These are phyloP conservation scores for Scophthalmus maximus DNA, from an alignment of 2,113 vertebrate genomes.

Conservation along the genomic window DNA sequence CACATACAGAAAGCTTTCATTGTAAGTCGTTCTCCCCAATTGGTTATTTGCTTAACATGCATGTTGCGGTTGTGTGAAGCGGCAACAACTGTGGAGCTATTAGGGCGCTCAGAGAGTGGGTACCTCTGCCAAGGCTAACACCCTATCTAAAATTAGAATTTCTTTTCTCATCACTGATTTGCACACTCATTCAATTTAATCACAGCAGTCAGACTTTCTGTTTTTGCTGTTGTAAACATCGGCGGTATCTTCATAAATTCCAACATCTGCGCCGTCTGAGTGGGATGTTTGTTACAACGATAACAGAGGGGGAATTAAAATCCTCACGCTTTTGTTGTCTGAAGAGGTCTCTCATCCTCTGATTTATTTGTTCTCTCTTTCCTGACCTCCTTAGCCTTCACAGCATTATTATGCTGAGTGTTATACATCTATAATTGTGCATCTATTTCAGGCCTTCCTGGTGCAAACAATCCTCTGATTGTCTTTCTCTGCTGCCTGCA, in stretches of 20 bases:
- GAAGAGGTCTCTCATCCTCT: slow-evolving; percentile 8
- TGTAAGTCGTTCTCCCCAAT: too few relatives aligned
- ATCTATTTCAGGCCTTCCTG: slow-evolving; percentile 61
- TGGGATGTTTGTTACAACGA: slow-evolving; percentile 28
- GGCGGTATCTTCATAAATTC: slow-evolving; percentile 11
- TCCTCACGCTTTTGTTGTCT: slow-evolving; percentile 7
- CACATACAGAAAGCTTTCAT: too few relatives aligned
- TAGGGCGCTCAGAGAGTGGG: too few relatives aligned
- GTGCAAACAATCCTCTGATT: slow-evolving; percentile 57
- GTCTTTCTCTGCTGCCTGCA: slow-evolving; percentile 26
- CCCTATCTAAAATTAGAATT: neutral
- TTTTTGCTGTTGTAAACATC: slow-evolving; percentile 20
- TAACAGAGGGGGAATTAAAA: slow-evolving; percentile 29
- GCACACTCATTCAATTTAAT: neutral
- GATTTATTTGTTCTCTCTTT: slow-evolving; percentile 11
- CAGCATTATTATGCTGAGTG: slow-evolving; percentile 49
- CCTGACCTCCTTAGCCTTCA: slow-evolving; percentile 15
- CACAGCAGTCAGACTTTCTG: slow-evolving; percentile 4
- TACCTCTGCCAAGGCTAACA: too few relatives aligned
- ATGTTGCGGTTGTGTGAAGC: too few relatives aligned
- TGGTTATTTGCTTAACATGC: too few relatives aligned
- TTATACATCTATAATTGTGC: slow-evolving; percentile 59
- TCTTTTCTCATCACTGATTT: neutral
- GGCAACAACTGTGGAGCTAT: too few relatives aligned
- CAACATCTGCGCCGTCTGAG: slow-evolving; percentile 17